These are phyloP conservation scores for Hoplias malabaricus DNA, from an alignment of 2,113 vertebrate species.

Conservation along the genomic window DNA sequence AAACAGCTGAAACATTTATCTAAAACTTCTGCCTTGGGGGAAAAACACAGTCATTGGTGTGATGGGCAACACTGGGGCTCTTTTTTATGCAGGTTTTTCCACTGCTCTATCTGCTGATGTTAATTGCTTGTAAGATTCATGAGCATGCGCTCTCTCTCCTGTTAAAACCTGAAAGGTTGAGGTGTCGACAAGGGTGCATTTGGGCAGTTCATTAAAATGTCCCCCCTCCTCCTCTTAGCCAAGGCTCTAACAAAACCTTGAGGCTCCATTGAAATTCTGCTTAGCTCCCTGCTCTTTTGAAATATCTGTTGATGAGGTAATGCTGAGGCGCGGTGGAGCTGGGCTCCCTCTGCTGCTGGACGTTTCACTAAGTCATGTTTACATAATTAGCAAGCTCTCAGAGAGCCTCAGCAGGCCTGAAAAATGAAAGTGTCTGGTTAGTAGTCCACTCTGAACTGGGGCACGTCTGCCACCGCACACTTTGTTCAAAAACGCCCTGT, in stretches of 20 bases:
- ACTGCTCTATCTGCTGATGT: constrained; percentile 28
- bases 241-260: constrained; percentile 75
- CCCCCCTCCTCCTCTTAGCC: constrained; percentile 37
- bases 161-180: constrained; percentile 63
- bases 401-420: constrained; percentile 67
- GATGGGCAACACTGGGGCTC: not conserved
- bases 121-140: constrained; percentile 57
- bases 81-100: constrained; percentile 14
- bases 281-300: constrained; percentile 63
- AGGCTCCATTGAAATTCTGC: constrained; percentile 75
- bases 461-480: constrained; percentile 47
- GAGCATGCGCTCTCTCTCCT: constrained; percentile 43
- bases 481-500: not conserved
- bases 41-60: not conserved
- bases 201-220: constrained; percentile 62
- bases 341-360: constrained; percentile 64
- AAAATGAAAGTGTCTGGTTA: constrained; percentile 69
- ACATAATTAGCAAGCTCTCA: constrained; percentile 72
- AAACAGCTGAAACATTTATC: no score
- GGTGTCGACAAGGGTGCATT: constrained; percentile 57
- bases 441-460: constrained; percentile 60
- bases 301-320: constrained; percentile 76
- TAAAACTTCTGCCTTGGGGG: not conserved
- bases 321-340: constrained; percentile 62
- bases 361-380: constrained; percentile 77